A percentile compares a stretch with the other conserved stretches of the same genome.
These are phyloP conservation scores for Botrylloides violaceus DNA, from an alignment of 23 tunicate species.

Conservation along the genomic window DNA sequence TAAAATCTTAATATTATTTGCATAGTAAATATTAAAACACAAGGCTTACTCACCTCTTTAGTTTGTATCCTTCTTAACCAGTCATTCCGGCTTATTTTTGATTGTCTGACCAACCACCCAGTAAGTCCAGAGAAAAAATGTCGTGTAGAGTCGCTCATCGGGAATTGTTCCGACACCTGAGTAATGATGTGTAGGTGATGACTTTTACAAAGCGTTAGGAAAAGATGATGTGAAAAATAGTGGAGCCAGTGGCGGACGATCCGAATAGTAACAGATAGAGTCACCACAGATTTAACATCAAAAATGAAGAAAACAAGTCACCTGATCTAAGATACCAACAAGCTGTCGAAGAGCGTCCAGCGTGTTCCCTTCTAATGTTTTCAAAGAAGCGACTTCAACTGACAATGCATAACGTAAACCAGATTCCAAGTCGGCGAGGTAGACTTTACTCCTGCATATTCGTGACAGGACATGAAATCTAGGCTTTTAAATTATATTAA, in stretches of 20 bases:
- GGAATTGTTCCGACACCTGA: slow-evolving; percentile 37
- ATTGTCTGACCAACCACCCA: slow-evolving; percentile 31
- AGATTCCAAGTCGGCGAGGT: slow-evolving; percentile 80
- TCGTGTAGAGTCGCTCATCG: slow-evolving; percentile 29
- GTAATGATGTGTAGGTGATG: too few relatives aligned
- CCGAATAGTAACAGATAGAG: too few relatives aligned
- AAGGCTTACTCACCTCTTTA: background rate
- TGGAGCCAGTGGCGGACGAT: too few relatives aligned
- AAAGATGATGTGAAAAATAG: too few relatives aligned
- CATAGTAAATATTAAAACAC: background rate
- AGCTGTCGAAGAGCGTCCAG: slow-evolving; percentile 38
- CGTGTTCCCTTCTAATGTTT: slow-evolving; percentile 28
- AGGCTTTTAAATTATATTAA: too few relatives aligned
- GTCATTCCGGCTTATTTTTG: slow-evolving; percentile 7
- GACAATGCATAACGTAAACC: slow-evolving; percentile 46
- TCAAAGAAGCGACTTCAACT: slow-evolving; percentile 33
- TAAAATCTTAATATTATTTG: too few relatives aligned
- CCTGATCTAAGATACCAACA: slow-evolving; percentile 28
- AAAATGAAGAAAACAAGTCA: too few relatives aligned
- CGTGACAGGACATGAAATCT: background rate
- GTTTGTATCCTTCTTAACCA: slow-evolving; percentile 32
- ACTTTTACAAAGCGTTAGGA: too few relatives aligned
- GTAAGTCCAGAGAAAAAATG: slow-evolving; percentile 28
- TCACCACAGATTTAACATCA: too few relatives aligned
- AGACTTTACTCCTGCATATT: slow-evolving; percentile 29